Base-by-base conservation (phyloP, 53 echinoderm and acorn worm species). In the Pentamera pediparva region DNA sequence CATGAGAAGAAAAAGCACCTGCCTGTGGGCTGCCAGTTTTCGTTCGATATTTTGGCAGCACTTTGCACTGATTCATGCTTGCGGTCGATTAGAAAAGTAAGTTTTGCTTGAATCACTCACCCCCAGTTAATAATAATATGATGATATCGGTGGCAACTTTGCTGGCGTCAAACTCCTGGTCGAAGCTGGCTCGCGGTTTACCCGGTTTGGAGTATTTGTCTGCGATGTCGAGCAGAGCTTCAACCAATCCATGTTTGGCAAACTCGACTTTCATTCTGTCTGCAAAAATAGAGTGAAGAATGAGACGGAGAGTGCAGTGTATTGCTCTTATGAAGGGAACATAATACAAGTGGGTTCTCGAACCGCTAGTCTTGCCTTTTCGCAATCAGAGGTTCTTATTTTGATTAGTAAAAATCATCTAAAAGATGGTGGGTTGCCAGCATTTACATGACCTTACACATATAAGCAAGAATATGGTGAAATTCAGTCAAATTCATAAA, bases 191-290 rank as follows among this genome's bases (percentile, higher is more conserved):
- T 36, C 59, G 35, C 48, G 85, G 81, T 47, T 56, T 32, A 37
- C 75, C 78, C 2, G 76, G 78, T 26, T 77, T 51, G 24, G 80
- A 39, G 63, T 76, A 85, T 61, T 85, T 85, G 12, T 63, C 81
- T 39, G 79, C 75, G 1, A 86, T 74, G 7, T 86, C 81, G 50
- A 86, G 65, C 6, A 93, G 59, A 19, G 72, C 75, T 1, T 86
- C 78, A 29, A 86, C 82, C 13, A 93, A 62, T 18, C 76, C 71
- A 17, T 77, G 73, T 76, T 86, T 80, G 53, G 93, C 89, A 78
- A 93, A 93, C 32, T 93, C 93, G 35, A 86, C 26, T 73, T 93
- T 93, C 89, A 93, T 84, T 41, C 56, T 79, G 51, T 93, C 93
- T 93, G 62, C 5, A 73, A 29, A 39, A 41, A 15, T 25, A 43